phyloP scores from a whole-genome alignment of 1,140 invertebrate genomes.

The Heliconius melpomene region DNA sequence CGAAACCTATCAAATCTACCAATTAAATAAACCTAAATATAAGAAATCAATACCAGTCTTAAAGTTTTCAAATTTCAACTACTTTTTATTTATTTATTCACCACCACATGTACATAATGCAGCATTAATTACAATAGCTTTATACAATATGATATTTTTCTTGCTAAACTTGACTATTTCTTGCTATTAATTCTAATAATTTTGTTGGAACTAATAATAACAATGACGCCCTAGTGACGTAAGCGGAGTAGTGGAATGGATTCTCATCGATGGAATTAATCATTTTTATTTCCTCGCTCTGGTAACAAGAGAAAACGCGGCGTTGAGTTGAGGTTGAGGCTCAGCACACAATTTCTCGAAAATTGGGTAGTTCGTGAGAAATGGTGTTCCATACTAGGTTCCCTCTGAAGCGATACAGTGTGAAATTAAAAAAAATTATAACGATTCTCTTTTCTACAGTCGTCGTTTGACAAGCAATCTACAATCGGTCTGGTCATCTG shows the following conservation, averaged over 20 bases:
- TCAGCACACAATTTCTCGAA: no score
- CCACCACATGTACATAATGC: neutral
- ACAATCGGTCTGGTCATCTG: constrained; percentile 96
- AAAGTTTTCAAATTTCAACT: neutral
- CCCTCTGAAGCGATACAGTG: neutral
- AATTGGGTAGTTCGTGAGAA: no score
- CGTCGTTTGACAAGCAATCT: constrained; percentile 91
- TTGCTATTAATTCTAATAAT: no score
- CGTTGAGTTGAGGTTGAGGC: no score
- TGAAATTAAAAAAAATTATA: neutral
- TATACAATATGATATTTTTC: neutral
- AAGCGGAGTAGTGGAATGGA: no score
- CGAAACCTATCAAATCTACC: no score
- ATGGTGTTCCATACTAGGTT: no score
- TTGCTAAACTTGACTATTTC: neutral
- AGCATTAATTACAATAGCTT: neutral
- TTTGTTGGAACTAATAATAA: no score
- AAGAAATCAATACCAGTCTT: neutral
- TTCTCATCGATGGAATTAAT: neutral
- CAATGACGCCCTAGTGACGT: no score
- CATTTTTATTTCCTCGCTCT: neutral
- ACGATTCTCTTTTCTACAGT: constrained; percentile 59
- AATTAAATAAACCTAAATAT: no score
- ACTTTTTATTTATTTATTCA: neutral
- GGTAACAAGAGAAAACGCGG: neutral